Evolutionary conservation across 2,888 invertebrate genomes (phyloP).

Genomic region (Drosophila incognita): DNA sequence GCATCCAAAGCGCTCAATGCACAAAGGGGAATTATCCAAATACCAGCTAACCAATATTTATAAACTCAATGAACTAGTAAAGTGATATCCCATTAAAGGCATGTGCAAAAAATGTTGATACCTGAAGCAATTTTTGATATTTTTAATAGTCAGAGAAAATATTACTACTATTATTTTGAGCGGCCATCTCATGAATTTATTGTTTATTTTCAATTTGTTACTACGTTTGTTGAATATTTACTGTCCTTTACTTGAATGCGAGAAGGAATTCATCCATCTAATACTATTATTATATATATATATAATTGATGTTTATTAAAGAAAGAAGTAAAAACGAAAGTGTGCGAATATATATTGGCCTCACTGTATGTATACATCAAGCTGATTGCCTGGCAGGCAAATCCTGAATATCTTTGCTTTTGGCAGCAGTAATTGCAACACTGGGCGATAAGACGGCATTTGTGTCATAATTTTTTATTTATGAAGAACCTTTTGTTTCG

Average conservation of each 20-base stretch:
- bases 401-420: neutral
- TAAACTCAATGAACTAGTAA: neutral
- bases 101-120: neutral
- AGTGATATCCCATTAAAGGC: neutral
- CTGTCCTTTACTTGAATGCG: neutral
- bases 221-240: neutral
- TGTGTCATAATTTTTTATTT: slow-evolving; percentile 22
- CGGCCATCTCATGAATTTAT: neutral
- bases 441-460: slow-evolving; percentile 3
- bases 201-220: neutral
- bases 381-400: neutral
- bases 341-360: neutral
- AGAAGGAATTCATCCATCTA: neutral
- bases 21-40: neutral
- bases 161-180: neutral
- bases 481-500: slow-evolving; percentile 24
- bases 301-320: too few species aligned
- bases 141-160: neutral
- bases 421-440: neutral
- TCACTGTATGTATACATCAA: neutral
- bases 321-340: neutral
- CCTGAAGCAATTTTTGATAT: neutral
- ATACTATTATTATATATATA: too few species aligned
- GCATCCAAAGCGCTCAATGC: neutral
- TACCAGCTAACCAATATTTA: neutral